Conservation (phyloP, 2,888 invertebrate species). For the Philhelius pedissequus region DNA sequence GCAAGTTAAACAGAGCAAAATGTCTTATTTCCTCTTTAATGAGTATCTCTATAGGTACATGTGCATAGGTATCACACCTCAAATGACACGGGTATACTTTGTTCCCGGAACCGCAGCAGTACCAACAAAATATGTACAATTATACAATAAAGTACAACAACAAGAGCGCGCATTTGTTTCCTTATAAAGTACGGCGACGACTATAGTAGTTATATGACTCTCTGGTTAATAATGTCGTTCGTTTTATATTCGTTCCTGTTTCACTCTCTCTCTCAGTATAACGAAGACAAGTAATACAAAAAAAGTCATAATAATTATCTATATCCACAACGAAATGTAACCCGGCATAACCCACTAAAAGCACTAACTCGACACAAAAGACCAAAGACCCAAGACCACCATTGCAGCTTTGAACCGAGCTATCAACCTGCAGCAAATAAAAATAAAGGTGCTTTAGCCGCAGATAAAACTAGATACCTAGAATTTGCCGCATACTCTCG, state of each 20-base stretch:
- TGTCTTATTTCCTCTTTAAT: neutral
- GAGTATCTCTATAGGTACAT: neutral
- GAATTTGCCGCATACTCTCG: constrained; percentile 16
- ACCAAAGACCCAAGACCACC: constrained; percentile 30
- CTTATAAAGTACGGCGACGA: constrained; percentile 3
- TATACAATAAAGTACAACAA: neutral
- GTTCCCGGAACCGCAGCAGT: constrained; percentile 19
- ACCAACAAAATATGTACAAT: neutral
- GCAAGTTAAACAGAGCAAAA: neutral
- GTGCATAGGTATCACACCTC: constrained; percentile 19
- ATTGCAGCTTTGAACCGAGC: constrained; percentile 45
- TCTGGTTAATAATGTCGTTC: constrained; percentile 38
- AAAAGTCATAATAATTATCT: constrained; percentile 50
- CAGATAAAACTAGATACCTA: constrained; percentile 42
- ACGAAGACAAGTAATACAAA: neutral
- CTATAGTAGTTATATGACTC: constrained; percentile 25
- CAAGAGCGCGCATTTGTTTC: neutral
- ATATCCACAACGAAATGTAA: constrained; percentile 35
- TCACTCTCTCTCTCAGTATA: neutral
- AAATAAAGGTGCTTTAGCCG: constrained; percentile 38
- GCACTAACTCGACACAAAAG: constrained; percentile 32
- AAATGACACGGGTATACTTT: constrained; percentile 21
- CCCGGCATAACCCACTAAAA: constrained; percentile 39
- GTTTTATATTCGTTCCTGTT: constrained; percentile 31
- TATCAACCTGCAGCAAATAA: constrained; percentile 41